Percentiles rank a stretch among this genome's conserved stretches.
Conservation (phyloP, 2,888 invertebrate genomes). For the Melinaea marsaeus region DNA sequence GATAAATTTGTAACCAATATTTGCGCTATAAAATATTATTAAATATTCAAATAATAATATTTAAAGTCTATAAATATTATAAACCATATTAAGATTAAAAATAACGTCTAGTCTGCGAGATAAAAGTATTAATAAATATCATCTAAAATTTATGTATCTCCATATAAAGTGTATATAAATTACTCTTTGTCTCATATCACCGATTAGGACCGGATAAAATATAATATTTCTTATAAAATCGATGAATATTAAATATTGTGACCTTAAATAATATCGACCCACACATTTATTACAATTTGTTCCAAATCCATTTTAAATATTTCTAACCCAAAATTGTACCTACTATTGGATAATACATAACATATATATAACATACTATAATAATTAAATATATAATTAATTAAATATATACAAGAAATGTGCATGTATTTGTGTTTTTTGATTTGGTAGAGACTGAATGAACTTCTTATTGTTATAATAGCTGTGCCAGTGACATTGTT, state of each 20-base stretch:
- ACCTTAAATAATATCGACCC: conserved; percentile 58
- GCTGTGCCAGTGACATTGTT: too few relatives aligned
- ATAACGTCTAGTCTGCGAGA: background rate
- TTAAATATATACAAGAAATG: too few relatives aligned
- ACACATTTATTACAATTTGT: conserved; percentile 45
- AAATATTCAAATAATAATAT: too few relatives aligned
- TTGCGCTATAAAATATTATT: too few relatives aligned
- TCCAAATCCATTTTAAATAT: conserved; percentile 55
- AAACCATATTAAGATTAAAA: too few relatives aligned
- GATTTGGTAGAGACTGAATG: too few relatives aligned
- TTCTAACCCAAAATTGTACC: background rate
- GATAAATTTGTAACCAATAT: background rate
- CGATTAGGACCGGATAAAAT: conserved; percentile 15
- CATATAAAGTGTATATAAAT: conserved; percentile 21
- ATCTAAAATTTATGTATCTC: conserved; percentile 5
- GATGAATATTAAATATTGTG: conserved; percentile 29
- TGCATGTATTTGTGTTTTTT: too few relatives aligned
- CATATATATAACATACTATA: too few relatives aligned
- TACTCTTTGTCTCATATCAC: conserved; percentile 12
- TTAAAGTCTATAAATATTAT: too few relatives aligned
- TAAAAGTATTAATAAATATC: background rate
- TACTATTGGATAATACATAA: too few relatives aligned
- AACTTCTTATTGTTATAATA: too few relatives aligned
- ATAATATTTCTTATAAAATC: background rate
- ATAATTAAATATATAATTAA: too few relatives aligned